A percentile compares a stretch with the other conserved stretches of the same genome.
Conservation (phyloP, 2,113 vertebrate genomes). For the Casuarius casuarius region DNA sequence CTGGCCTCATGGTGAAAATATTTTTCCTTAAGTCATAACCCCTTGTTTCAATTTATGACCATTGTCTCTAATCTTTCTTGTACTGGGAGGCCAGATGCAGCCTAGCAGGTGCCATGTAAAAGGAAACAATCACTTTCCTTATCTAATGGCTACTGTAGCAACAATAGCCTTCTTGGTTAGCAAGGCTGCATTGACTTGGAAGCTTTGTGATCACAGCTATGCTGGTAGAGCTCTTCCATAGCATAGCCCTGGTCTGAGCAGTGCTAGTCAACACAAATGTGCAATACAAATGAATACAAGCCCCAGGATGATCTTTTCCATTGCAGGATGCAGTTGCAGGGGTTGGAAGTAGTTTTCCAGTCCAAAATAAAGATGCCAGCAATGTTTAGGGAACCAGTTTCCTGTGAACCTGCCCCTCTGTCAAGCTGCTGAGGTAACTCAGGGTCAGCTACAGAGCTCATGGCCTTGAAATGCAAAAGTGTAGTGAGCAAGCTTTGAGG, state of each 20-base stretch:
- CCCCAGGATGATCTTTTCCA: neutral
- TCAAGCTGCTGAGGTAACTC: neutral
- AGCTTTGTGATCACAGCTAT: neutral
- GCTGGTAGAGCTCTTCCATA: neutral
- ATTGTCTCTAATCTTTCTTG: neutral
- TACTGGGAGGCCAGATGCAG: neutral
- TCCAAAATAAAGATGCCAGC: neutral
- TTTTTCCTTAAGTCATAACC: neutral
- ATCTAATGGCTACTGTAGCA: neutral
- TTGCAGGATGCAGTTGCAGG: neutral
- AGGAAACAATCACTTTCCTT: neutral
- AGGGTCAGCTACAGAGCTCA: no score
- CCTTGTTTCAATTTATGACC: neutral
- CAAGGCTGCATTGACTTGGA: neutral
- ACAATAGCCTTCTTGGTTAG: neutral
- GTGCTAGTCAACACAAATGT: neutral
- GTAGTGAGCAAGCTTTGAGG: rapidly evolving
- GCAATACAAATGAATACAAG: neutral
- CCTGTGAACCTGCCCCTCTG: rapidly evolving
- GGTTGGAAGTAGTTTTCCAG: neutral
- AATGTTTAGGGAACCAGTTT: neutral
- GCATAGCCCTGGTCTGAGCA: neutral
- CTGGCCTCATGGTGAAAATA: neutral
- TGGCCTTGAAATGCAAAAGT: neutral
- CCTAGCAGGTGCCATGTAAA: neutral